A percentile compares a stretch with the other conserved stretches of the same genome.
phyloP scores from a whole-genome alignment of 2,888 invertebrate species.

The Atethmia centrago region DNA sequence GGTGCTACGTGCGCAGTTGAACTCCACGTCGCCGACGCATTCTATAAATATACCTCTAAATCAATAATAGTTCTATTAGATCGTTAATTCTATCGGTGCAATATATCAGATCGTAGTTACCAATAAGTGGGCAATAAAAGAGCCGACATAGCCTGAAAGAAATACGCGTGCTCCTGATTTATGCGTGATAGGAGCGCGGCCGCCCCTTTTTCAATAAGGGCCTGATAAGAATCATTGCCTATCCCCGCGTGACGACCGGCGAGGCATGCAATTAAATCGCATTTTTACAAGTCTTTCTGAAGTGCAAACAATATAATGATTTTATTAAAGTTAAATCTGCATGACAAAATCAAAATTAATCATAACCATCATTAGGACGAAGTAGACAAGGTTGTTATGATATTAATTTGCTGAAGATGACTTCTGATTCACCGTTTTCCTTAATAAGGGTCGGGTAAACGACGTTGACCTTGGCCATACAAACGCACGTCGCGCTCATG shows the following conservation, averaged over 20 bases:
- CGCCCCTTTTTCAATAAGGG: constrained; percentile 87
- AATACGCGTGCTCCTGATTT: constrained; percentile 84
- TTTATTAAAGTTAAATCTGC: not conserved
- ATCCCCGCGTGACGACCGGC: constrained; percentile 75
- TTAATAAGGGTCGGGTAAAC: too few species aligned
- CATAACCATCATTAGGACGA: not conserved
- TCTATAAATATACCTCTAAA: constrained; percentile 33
- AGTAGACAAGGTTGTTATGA: not conserved
- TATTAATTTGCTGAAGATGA: not conserved
- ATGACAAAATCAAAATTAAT: not conserved
- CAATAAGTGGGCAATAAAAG: constrained; percentile 88
- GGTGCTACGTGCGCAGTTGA: not conserved
- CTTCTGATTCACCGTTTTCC: too few species aligned
- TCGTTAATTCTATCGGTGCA: constrained; percentile 61
- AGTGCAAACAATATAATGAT: constrained; percentile 27
- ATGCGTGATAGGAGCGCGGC: constrained; percentile 85
- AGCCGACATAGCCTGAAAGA: constrained; percentile 77
- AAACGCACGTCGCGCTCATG: too few species aligned
- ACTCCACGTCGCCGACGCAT: not conserved
- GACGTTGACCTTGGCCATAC: too few species aligned
- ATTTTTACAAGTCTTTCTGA: constrained; percentile 61
- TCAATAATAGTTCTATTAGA: constrained; percentile 57
- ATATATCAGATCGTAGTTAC: constrained; percentile 79
- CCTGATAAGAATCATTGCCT: constrained; percentile 88
- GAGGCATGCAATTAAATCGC: constrained; percentile 85